Percentiles rank a stretch among this genome's conserved stretches.
Evolutionary conservation across 2,113 vertebrate genomes (phyloP).

Genomic region (Peromyscus leucopus): DNA sequence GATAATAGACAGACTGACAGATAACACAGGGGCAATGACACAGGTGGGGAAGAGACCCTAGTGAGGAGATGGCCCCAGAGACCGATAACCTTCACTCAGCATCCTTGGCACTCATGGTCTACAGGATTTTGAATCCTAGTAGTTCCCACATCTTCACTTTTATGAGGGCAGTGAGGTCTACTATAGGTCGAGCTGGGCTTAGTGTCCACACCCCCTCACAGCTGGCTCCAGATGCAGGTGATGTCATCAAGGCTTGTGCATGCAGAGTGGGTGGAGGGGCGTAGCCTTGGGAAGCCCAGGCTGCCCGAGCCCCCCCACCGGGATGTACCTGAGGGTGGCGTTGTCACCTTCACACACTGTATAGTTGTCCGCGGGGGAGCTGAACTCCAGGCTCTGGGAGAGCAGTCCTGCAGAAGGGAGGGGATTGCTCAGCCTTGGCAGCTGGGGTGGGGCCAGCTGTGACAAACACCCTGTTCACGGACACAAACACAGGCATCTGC

Average conservation of each 20-base stretch:
- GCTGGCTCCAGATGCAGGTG: neutral
- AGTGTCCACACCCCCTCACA: neutral
- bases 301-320: fast-evolving
- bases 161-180: neutral
- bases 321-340: constrained; percentile 81
- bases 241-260: too few relatives aligned
- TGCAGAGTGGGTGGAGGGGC: neutral
- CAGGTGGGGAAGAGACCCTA: neutral
- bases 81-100: fast-evolving
- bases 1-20: too few relatives aligned
- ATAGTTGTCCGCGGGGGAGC: constrained; percentile 79
- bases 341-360: constrained; percentile 82
- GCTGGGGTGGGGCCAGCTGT: fast-evolving
- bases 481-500: neutral
- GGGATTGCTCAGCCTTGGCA: neutral
- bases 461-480: fast-evolving
- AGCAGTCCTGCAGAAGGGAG: constrained; percentile 69
- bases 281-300: neutral
- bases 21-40: neutral
- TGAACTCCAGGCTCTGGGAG: constrained; percentile 82
- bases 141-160: fast-evolving
- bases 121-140: neutral
- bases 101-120: fast-evolving
- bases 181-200: neutral
- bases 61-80: neutral